Conservation (phyloP, 2,113 vertebrate species). For the Stigmatopora argus region DNA sequence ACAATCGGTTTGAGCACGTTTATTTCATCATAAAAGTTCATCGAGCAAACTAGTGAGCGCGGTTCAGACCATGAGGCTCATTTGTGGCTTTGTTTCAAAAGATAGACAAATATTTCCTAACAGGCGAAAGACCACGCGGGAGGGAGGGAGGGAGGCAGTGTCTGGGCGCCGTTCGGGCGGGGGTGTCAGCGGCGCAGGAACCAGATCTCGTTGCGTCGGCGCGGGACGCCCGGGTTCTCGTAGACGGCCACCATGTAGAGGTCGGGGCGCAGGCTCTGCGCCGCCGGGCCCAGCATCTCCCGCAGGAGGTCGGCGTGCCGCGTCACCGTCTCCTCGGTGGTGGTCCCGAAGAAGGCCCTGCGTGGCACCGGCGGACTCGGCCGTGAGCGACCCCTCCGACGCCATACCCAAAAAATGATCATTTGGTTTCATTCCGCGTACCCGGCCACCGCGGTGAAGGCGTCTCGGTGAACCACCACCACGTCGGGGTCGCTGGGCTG, state of each 20-base stretch:
- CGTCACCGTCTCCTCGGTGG: constrained; percentile 77
- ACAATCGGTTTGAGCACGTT: not conserved
- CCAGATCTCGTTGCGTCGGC: constrained; percentile 82
- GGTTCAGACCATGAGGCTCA: not conserved
- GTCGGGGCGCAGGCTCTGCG: constrained; percentile 37
- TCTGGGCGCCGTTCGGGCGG: too few species aligned
- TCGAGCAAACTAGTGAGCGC: not conserved
- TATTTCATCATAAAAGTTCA: not conserved
- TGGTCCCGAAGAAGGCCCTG: constrained; percentile 77
- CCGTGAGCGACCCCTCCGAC: constrained; percentile 7
- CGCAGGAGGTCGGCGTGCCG: constrained; percentile 71
- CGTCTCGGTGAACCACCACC: constrained; percentile 63
- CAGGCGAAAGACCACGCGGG: not conserved
- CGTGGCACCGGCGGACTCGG: not conserved
- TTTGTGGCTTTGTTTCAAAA: not conserved
- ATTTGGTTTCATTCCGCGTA: not conserved
- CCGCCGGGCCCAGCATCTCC: constrained; percentile 61
- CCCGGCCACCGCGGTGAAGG: constrained; percentile 73
- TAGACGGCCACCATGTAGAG: constrained; percentile 75
- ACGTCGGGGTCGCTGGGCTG: constrained; percentile 71
- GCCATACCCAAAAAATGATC: too few species aligned
- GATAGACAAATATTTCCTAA: not conserved
- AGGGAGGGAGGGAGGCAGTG: too few species aligned
- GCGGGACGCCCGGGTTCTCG: constrained; percentile 74
- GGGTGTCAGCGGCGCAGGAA: constrained; percentile 55